A percentile compares a stretch with the other conserved stretches of the same genome.
These are phyloP conservation scores for Phalangium opilio DNA, from an alignment of 2,888 invertebrate genomes.

Conservation along the genomic window DNA sequence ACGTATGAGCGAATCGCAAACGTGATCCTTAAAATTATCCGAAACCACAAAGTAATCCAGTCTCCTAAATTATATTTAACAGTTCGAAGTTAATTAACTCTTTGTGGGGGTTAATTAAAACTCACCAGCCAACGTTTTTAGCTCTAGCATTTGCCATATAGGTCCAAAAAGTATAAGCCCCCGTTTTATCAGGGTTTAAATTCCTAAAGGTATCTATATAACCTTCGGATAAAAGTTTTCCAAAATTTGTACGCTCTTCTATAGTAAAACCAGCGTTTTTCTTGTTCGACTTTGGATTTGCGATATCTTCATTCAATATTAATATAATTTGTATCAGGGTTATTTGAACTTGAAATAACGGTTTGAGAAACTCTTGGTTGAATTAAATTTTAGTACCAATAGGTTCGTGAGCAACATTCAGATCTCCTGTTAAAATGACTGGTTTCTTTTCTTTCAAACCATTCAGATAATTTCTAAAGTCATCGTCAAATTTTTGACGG, in stretches of 20 bases:
- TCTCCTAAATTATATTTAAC: conserved; percentile 45
- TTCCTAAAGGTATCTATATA: conserved; percentile 77
- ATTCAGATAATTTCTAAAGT: conserved; percentile 58
- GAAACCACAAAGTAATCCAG: conserved; percentile 91
- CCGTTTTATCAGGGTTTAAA: conserved; percentile 65
- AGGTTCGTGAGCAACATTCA: conserved; percentile 92
- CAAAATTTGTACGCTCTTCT: conserved; percentile 84
- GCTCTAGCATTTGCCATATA: conserved; percentile 72
- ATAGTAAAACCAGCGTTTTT: conserved; percentile 90
- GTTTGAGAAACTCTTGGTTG: too few species aligned
- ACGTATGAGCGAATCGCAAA: conserved; percentile 74
- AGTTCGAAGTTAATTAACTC: neutral
- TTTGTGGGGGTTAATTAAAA: conserved; percentile 13
- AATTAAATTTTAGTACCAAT: conserved; percentile 45
- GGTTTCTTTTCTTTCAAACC: conserved; percentile 74
- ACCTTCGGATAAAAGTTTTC: conserved; percentile 56
- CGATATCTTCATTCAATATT: conserved; percentile 49
- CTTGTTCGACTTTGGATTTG: conserved; percentile 82
- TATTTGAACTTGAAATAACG: too few species aligned
- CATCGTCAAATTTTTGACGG: conserved; percentile 75
- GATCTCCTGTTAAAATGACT: conserved; percentile 86
- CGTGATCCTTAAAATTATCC: conserved; percentile 48
- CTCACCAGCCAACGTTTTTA: conserved; percentile 88
- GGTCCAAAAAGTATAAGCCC: conserved; percentile 87
- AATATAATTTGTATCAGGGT: too few species aligned